These are phyloP conservation scores for Bibio marci DNA, from an alignment of 2,888 invertebrate genomes.

Conservation along the genomic window DNA sequence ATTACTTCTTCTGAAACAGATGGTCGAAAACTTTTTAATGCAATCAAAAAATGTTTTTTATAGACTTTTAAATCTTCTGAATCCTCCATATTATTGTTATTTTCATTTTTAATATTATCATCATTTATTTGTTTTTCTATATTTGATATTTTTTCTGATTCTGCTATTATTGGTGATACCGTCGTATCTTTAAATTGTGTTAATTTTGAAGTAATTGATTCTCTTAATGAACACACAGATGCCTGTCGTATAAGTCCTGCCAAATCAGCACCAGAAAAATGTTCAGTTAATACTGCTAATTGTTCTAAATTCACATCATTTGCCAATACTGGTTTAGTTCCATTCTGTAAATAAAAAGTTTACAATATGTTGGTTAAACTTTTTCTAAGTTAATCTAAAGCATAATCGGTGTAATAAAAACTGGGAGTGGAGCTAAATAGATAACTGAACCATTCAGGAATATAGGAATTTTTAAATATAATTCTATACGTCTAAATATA, in stretches of 20 bases:
- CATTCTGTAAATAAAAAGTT: constrained; percentile 37
- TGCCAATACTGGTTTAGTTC: constrained; percentile 58
- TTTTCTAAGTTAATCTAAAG: constrained; percentile 2
- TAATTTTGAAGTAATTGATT: constrained; percentile 52
- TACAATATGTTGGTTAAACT: constrained; percentile 3
- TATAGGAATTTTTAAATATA: no score
- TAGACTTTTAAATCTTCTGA: constrained; percentile 43
- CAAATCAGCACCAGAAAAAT: constrained; percentile 89
- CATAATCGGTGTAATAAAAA: background rate
- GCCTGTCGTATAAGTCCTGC: constrained; percentile 80
- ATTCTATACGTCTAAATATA: no score
- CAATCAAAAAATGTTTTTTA: constrained; percentile 56
- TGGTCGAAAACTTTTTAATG: constrained; percentile 64
- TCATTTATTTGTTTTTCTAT: no score
- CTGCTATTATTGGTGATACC: no score
- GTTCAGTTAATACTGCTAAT: constrained; percentile 51
- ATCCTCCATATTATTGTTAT: constrained; percentile 16
- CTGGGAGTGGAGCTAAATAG: background rate
- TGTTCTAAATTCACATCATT: constrained; percentile 57
- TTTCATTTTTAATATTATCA: no score
- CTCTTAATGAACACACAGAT: constrained; percentile 60
- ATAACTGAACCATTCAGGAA: no score
- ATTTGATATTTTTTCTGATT: no score
- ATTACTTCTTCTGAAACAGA: constrained; percentile 62
- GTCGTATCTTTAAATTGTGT: no score